A percentile compares a stretch with the other conserved stretches of the same genome.
Conservation (phyloP, 2,113 vertebrate species). For the Plecturocebus donacophilus region DNA sequence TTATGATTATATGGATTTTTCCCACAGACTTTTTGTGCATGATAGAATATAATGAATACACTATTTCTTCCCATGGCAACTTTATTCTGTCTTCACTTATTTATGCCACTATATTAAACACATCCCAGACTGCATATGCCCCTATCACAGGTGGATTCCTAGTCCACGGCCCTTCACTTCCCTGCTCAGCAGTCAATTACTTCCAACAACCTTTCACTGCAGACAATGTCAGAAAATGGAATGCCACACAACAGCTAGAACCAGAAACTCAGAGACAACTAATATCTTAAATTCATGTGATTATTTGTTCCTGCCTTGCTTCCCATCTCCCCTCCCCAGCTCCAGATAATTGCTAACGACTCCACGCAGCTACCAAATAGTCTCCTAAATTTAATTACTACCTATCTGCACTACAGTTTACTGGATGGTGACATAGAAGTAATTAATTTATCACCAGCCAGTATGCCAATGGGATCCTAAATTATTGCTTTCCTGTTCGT, state of each 20-base stretch:
- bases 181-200: not conserved
- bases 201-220: not conserved
- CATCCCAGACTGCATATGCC: not conserved
- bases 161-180: not conserved
- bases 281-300: not conserved
- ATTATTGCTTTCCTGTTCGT: not conserved
- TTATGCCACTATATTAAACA: not conserved
- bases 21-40: not conserved
- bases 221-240: not conserved
- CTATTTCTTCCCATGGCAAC: not conserved
- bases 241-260: not conserved
- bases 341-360: not conserved
- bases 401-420: not conserved
- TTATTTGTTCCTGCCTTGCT: not conserved
- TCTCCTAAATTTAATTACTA: not conserved
- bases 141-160: not conserved
- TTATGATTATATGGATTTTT: not conserved
- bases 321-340: rapidly evolving
- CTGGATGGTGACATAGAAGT: not conserved
- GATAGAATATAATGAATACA: not conserved
- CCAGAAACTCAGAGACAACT: not conserved
- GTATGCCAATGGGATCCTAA: not conserved
- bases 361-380: not conserved
- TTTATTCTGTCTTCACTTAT: not conserved
- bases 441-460: not conserved